Evolutionary conservation across 1,140 invertebrate genomes (phyloP), one percentile per base, ranked within the genome.

Genomic region (Scaptomyza graminum): DNA sequence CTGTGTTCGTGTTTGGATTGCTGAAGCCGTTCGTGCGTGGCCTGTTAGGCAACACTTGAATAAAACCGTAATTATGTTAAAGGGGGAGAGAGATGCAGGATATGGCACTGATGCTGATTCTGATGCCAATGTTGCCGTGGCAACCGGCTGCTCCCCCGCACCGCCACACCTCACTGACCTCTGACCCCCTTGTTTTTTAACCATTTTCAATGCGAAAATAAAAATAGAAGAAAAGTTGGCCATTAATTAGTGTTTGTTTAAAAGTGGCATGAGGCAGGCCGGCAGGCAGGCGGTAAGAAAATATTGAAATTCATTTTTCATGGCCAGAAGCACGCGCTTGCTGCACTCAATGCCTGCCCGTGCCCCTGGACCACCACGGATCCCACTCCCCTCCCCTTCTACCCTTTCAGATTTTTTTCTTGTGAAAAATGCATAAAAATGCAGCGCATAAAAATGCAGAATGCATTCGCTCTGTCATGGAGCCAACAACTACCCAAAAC

Each of bases 281-380:
- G 25, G 25, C 28, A 31, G 28, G 28, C 67, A 75, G 28, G 47
- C 66, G 46, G 54, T 9, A 70, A 54, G 70, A 82, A 73, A 76
- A 81, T 71, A 71, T 74, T 84, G 82, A 84, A 84, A 87, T 87
- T 82, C 81, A 84, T 84, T 84, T 84, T 87, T 77, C 74, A 87
- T 79, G 63, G 62, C 5, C 54, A 64, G 50, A 50, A 28, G 41
- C 39, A 25, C 28, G 47, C 63, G 11, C 43, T 59, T 37, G 8
- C 22, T 52, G 51, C 59, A 44, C 37, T 66, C 50, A 47, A 41
- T 50, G 46, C 46, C 16, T 41, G 13, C 15, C 31, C n/a, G 18
- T 22, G 0, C 18, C 4, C 9, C 54, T 15, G 22, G 13, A 41
- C 37, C n/a, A 41, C 37, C 37, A 12, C 2, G 28, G 7, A 31